Base-by-base conservation (phyloP, 64 coral and sea anemone species). In the Astreopora myriophthalma region DNA sequence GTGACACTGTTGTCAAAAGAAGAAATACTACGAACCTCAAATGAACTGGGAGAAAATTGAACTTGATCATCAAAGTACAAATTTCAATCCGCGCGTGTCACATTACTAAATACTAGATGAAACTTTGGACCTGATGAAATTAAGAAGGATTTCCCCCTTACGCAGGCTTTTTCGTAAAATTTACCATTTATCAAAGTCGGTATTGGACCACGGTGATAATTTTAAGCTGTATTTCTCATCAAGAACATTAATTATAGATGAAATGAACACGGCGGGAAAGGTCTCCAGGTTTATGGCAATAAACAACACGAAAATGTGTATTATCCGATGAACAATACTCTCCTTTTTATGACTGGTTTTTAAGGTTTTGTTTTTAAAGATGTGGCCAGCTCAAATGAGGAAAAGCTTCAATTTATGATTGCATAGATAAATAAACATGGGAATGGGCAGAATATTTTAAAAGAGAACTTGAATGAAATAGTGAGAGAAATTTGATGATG, bases 141-240 rank as follows among this genome's bases (percentile, higher is more conserved):
- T 20, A 16, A 22, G 48, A 78, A 8, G 75, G 0, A 9, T 39
- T 64, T 24, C 14, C 29, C 30, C 58, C 6, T 20, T n/a, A 24
- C 3, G 38, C 11, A 1, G 31, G 36, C n/a, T 64, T 60, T 25
- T 17, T 64, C 52, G 32, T 14, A 34, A 36, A 64, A 26, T 63
- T 83, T 12, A 16, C 19, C 52, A 24, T 36, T 13, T 2, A 83
- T 64, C n/a, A 37, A 83, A 37, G 55, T 38, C 31, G 65, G 57
- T 83, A 64, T 64, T 64, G 29, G 33, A 83, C 52, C 79, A 19
- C 20, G 79, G 79, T n/a, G 52, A 60, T 39, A 83, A 83, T 83
- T 83, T 83, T 65, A 38, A 57, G 55, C 34, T 83, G 79, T 83
- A 83, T 83, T 83, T 83, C 55, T 83, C 79, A 83, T 83, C 57